Percentiles rank a stretch among this genome's conserved stretches.
Evolutionary conservation across 2,888 invertebrate genomes (phyloP).

Genomic region (Dioctria rufipes): DNA sequence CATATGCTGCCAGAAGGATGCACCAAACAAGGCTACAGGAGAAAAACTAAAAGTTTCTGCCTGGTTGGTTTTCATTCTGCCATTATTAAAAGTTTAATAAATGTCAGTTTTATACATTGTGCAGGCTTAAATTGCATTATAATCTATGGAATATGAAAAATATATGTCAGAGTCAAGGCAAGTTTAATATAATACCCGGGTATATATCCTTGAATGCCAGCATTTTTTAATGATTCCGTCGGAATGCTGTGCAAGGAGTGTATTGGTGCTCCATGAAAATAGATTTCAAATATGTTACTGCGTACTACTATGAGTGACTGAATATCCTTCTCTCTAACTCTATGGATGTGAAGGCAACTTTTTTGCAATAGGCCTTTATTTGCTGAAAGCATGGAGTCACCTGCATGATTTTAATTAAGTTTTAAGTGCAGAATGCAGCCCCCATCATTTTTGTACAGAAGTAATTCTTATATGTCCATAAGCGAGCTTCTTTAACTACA

Average conservation of each 20-base stretch:
- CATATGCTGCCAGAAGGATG: slow-evolving; percentile 38
- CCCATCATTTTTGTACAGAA: no score
- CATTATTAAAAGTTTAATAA: slow-evolving; percentile 49
- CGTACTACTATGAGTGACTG: no score
- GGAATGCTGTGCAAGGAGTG: not conserved
- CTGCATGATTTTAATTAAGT: no score
- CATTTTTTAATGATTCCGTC: slow-evolving; percentile 7
- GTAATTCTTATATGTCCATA: no score
- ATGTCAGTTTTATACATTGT: slow-evolving; percentile 46
- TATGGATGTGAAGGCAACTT: no score
- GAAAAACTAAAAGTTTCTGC: slow-evolving; percentile 40
- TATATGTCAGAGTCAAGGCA: slow-evolving; percentile 1
- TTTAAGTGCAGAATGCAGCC: no score
- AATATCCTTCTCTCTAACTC: no score
- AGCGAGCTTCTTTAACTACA: slow-evolving; percentile 1
- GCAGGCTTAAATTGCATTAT: slow-evolving; percentile 46
- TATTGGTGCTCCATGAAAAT: not conserved
- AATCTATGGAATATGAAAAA: slow-evolving; percentile 13
- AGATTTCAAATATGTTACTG: no score
- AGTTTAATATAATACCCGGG: slow-evolving; percentile 17
- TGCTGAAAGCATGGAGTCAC: no score
- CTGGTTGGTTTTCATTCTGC: slow-evolving; percentile 33
- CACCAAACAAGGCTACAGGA: slow-evolving; percentile 31
- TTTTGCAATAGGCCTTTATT: no score
- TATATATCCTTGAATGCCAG: not conserved